phyloP scores from a whole-genome alignment of 1,140 invertebrate species.

The Drosophila persimilis region DNA sequence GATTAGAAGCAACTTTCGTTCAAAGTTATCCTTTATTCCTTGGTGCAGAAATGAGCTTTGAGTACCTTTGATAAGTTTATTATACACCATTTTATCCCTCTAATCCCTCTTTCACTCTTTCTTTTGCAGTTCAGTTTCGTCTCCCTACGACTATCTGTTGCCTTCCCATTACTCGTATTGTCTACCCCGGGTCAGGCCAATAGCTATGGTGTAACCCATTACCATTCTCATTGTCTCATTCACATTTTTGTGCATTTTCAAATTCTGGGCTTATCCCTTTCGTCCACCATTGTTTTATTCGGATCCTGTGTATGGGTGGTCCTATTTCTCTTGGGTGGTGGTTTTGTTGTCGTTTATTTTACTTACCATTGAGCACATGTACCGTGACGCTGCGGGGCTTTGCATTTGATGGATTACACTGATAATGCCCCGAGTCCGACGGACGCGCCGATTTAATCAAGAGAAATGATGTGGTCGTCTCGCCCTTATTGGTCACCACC shows the following conservation, averaged over 20 bases:
- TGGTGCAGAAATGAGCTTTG: too few species aligned
- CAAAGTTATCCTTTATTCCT: too few species aligned
- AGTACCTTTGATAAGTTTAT: too few species aligned
- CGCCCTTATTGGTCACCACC: conserved; percentile 91
- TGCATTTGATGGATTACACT: conserved; percentile 93
- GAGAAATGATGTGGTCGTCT: conserved; percentile 90
- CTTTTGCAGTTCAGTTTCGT: conserved; percentile 9
- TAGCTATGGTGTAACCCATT: conserved; percentile 30
- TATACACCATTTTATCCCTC: neutral
- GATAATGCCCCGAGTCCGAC: conserved; percentile 90
- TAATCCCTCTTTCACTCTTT: conserved; percentile 20
- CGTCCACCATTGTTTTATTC: conserved; percentile 36
- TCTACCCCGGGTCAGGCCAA: conserved; percentile 9
- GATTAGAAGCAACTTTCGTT: too few species aligned
- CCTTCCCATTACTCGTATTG: conserved; percentile 4
- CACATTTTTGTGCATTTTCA: conserved; percentile 33
- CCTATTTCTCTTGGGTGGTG: conserved; percentile 43
- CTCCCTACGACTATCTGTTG: neutral
- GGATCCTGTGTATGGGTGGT: neutral
- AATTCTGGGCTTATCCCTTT: conserved; percentile 2
- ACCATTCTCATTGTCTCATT: conserved; percentile 34
- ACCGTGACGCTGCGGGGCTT: conserved; percentile 93
- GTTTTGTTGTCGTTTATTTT: conserved; percentile 75
- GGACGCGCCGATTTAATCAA: conserved; percentile 90
- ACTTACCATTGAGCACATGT: conserved; percentile 95